A percentile compares a stretch with the other conserved stretches of the same genome.
Evolutionary conservation across 2,888 invertebrate genomes (phyloP).

Genomic region (Epirrhoe alternata): DNA sequence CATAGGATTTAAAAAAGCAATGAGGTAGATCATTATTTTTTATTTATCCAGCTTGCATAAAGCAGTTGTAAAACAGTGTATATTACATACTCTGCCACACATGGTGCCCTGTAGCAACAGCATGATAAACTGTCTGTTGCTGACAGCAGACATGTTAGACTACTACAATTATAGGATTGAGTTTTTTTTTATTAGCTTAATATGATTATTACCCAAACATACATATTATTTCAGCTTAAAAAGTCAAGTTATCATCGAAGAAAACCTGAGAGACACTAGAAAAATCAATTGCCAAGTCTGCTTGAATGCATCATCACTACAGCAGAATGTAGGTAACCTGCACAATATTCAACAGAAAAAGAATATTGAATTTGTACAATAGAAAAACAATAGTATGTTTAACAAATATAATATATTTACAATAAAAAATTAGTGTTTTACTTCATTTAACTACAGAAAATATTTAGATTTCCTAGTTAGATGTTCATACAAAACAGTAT

Average conservation of each 20-base stretch:
- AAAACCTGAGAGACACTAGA: constrained; percentile 49
- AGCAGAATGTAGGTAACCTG: constrained; percentile 67
- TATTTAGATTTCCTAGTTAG: neutral
- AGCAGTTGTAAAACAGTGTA: no score
- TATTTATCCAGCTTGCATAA: neutral
- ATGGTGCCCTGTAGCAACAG: no score
- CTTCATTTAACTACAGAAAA: neutral
- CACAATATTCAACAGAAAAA: constrained; percentile 68
- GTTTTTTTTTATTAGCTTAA: neutral
- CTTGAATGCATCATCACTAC: constrained; percentile 49
- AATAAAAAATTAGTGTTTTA: neutral
- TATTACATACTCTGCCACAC: no score
- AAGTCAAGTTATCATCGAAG: constrained; percentile 19
- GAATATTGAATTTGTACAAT: constrained; percentile 53
- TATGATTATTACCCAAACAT: neutral
- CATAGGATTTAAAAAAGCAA: constrained; percentile 73
- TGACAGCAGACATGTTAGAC: no score
- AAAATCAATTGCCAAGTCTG: constrained; percentile 75
- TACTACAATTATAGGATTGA: no score
- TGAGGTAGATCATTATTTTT: constrained; percentile 30
- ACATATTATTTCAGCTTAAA: constrained; percentile 46
- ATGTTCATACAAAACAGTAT: neutral
- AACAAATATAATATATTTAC: neutral
- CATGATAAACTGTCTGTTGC: no score
- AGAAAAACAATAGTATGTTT: neutral